phyloP scores from a whole-genome alignment of 2,888 invertebrate genomes.

The Ophraella communa region DNA sequence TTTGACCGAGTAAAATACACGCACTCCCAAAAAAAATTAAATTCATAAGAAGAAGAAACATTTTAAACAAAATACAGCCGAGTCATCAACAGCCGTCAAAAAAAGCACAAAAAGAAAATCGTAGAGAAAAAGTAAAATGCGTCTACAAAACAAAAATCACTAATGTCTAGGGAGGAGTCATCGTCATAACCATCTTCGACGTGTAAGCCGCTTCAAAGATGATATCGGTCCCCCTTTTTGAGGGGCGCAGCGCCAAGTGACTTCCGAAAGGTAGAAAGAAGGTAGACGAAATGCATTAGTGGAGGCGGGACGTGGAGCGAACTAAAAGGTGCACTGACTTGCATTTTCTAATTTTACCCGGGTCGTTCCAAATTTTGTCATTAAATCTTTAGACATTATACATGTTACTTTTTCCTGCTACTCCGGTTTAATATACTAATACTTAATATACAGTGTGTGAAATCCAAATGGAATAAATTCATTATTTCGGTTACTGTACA shows the following conservation, averaged over 20 bases:
- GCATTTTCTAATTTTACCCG: conserved; percentile 10
- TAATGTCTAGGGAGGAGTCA: conserved; percentile 19
- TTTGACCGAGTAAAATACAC: too few species aligned
- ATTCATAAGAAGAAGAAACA: background rate
- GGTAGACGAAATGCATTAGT: conserved; percentile 25
- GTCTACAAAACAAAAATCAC: conserved; percentile 17
- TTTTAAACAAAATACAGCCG: background rate
- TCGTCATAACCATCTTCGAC: background rate
- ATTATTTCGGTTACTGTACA: too few species aligned
- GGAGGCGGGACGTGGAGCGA: conserved; percentile 19
- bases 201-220: conserved; percentile 5
- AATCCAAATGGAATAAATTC: too few species aligned
- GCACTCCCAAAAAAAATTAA: too few species aligned
- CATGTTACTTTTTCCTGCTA: too few species aligned
- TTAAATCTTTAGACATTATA: too few species aligned
- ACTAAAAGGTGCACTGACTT: conserved; percentile 23
- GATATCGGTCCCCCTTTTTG: conserved; percentile 6
- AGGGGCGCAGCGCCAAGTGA: conserved; percentile 14
- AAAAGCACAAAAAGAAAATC: conserved; percentile 10
- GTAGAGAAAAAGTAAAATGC: conserved; percentile 13
- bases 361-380: background rate
- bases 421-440: too few species aligned
- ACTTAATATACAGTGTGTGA: too few species aligned
- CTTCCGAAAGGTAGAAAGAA: conserved; percentile 17
- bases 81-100: conserved; percentile 12